Evolutionary conservation across 2,113 vertebrate genomes (phyloP).

Genomic region (Atrichornis clamosus): DNA sequence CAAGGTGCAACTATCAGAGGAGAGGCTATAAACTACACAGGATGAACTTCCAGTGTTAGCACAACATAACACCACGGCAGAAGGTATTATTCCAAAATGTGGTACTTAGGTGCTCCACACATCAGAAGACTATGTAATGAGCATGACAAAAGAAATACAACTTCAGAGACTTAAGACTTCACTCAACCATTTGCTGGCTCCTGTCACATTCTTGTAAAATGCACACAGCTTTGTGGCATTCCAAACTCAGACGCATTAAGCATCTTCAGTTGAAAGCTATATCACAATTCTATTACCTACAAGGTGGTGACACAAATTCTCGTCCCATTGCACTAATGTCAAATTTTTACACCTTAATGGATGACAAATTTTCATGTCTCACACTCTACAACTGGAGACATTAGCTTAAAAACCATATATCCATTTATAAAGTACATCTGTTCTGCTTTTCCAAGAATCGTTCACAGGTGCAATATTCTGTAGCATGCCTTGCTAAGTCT

Average conservation of each 20-base stretch:
- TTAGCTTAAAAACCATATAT: neutral
- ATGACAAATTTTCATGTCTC: neutral
- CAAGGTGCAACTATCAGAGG: neutral
- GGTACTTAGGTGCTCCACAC: neutral
- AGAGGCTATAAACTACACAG: neutral
- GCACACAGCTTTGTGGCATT: neutral
- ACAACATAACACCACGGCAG: neutral
- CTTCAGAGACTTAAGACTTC: neutral
- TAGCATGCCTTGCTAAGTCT: neutral
- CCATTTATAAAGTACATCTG: neutral
- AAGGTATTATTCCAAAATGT: neutral
- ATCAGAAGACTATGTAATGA: neutral
- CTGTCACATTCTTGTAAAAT: neutral
- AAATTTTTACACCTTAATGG: neutral
- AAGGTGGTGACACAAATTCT: neutral
- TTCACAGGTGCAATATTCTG: neutral
- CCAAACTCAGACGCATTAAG: neutral
- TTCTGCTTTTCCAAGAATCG: neutral
- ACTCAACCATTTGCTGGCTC: neutral
- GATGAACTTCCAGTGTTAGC: neutral
- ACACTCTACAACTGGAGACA: neutral
- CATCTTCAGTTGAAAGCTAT: neutral
- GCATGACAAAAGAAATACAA: neutral
- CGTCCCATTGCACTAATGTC: neutral
- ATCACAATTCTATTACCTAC: neutral